Evolutionary conservation across 1,140 invertebrate genomes (phyloP), one percentile per base, ranked within the genome.

Genomic region (Arion vulgaris): DNA sequence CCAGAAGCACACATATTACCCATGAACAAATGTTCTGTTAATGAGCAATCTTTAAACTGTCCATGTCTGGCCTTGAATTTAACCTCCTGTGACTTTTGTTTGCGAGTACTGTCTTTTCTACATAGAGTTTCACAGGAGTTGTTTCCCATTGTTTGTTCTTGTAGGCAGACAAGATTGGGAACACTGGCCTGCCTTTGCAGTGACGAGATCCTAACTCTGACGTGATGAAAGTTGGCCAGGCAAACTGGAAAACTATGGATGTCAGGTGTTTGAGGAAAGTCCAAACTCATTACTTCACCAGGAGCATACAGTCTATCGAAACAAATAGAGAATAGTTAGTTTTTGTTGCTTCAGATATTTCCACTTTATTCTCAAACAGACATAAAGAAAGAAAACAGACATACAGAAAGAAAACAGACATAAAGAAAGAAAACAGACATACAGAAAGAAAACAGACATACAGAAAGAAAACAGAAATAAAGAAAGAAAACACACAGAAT

Each of bases 161-260:
- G 39, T 23, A 45, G 74, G 71, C 85, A 85, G 36, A 81, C n/a
- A 0, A 88, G 77, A 11, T 34, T 51, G 5, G 88, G 88, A 26
- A 89, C 85, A 26, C 53, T 49, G 32, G 73, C 34, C 38, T 86
- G 86, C 28, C 90, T 39, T 11, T 86, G 87, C n/a, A 89, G 68
- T 34, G 87, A 82, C 9, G 82, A 77, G 4, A 91, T 88, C 0
- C 80, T 75, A 0, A 87, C 86, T 41, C 69, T 81, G 53, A 90
- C 53, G 11, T 82, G 82, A 36, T 83, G 78, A 57, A 84, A 84
- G 7, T 73, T 80, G 26, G 87, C 76, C 13, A 87, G 94, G 15
- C 96, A 95, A 73, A 95, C 90, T 34, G 97, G 97, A 93, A 98
- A 98, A 85, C 94, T 95, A 92, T 98, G 97, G 86, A 95, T 94